Percentiles rank a stretch among this genome's conserved stretches.
phyloP scores from a whole-genome alignment of 2,113 vertebrate species.

The Capreolus pygargus region DNA sequence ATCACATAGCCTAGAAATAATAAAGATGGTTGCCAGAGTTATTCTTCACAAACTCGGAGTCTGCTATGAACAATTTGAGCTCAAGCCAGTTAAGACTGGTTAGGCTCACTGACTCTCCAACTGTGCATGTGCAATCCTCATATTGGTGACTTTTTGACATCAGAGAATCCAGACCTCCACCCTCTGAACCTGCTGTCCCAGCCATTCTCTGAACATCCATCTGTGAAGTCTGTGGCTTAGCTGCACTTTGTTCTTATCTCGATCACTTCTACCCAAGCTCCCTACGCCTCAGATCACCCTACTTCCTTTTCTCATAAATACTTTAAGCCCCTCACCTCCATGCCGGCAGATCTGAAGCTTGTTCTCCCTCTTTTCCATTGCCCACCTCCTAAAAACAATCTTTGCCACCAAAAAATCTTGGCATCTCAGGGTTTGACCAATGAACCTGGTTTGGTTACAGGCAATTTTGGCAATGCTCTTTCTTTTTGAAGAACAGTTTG shows the following conservation, averaged over 20 bases:
- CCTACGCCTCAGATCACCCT: background rate
- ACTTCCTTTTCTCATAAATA: background rate
- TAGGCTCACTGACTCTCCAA: background rate
- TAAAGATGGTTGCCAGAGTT: background rate
- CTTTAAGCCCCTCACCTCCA: background rate
- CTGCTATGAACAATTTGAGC: background rate
- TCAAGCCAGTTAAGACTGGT: background rate
- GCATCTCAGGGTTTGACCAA: background rate
- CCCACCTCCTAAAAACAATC: background rate
- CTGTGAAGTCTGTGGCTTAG: background rate
- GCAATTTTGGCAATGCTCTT: background rate
- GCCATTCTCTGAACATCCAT: background rate
- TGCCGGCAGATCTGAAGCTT: background rate
- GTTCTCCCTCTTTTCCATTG: background rate
- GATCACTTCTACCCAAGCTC: background rate
- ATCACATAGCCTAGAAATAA: background rate
- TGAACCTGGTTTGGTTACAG: background rate
- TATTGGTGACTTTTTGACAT: background rate
- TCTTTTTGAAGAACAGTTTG: background rate
- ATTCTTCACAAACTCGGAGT: background rate
- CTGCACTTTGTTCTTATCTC: background rate
- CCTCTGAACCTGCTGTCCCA: background rate
- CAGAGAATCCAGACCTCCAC: background rate
- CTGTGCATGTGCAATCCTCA: background rate
- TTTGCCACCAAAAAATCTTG: background rate